Base-by-base conservation (phyloP, 2,888 invertebrate genomes). In the Coleophora deauratella region DNA sequence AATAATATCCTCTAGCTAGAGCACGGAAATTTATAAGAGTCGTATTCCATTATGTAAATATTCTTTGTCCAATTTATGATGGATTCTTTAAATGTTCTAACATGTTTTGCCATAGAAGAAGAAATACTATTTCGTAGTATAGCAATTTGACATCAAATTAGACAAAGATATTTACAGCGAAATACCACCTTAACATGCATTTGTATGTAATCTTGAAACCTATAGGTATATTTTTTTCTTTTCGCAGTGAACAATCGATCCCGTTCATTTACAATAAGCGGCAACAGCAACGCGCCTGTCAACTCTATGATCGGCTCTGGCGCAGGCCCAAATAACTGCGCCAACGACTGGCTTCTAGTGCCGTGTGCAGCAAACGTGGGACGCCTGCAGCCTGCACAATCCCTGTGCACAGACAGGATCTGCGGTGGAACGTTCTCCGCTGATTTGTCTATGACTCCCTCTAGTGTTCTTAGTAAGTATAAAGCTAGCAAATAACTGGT, bases 341-440 rank as follows among this genome's bases (percentile, higher is more conserved):
- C 91, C 44, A 88, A 90, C 37, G 95, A 95, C 67, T 95, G 94
- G 91, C 72, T 95, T 3, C 76, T 93, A 43, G 90, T 95, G 34
- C 94, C 95, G 0, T 94, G 95, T 62, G 92, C 92, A 0, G 82
- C 88, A 14, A 92, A 92, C 57, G 88, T 90, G 13, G 91, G 91
- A 2, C 75, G 90, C 42, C 61, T 77, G 27, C 87, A 87, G 30
- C 88, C 88, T 0, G 86, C 87, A 35, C 87, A 88, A 32, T 86
- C 84, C 3, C 54, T 89, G 0, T 94, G 92, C 57, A 91, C 93
- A 2, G 95, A 95, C 72, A 87, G 95, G 41, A 89, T 95, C 31
- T 95, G 95, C 57, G 95, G 95, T 0, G 94, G 94, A 2, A 91
- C 92, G 0, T 91, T 95, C 54, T 92, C 91, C 40, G 84, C 84